These are phyloP conservation scores for Lithophane semibrunnea DNA, from an alignment of 2,888 invertebrate genomes.

Conservation along the genomic window DNA sequence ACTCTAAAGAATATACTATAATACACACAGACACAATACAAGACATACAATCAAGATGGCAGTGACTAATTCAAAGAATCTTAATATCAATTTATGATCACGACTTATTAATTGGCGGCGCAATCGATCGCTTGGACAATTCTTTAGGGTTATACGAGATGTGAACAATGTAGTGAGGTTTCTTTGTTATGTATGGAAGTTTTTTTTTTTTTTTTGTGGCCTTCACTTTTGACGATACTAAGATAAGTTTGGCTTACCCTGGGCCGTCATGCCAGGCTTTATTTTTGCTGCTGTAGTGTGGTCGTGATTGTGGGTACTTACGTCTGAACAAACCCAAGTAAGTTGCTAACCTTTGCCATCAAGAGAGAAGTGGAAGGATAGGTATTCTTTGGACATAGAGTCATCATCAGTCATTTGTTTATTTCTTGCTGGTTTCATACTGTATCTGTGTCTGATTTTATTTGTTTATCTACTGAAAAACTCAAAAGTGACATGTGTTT, in stretches of 20 bases:
- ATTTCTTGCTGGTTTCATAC: neutral
- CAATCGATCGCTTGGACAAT: constrained; percentile 63
- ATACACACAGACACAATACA: constrained; percentile 51
- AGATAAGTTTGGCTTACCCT: neutral
- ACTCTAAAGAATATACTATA: constrained; percentile 27
- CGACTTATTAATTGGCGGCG: constrained; percentile 77
- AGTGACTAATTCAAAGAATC: constrained; percentile 64
- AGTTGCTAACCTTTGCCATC: neutral
- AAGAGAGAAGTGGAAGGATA: neutral
- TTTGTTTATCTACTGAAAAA: no score
- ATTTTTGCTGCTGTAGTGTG: neutral
- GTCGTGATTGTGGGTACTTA: neutral
- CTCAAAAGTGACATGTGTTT: neutral
- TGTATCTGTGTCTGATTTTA: no score
- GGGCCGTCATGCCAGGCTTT: neutral
- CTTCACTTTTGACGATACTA: constrained; percentile 5
- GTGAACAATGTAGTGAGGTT: constrained; percentile 40
- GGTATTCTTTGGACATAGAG: no score
- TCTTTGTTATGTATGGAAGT: constrained; percentile 25
- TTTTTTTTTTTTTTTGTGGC: constrained; percentile 18
- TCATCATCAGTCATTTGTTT: neutral
- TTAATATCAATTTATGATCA: constrained; percentile 71
- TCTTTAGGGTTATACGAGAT: constrained; percentile 42
- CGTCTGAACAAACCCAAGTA: no score
- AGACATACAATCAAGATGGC: constrained; percentile 59